These are phyloP conservation scores for Triplophysa rosa DNA, from an alignment of 2,113 vertebrate species.

Conservation along the genomic window DNA sequence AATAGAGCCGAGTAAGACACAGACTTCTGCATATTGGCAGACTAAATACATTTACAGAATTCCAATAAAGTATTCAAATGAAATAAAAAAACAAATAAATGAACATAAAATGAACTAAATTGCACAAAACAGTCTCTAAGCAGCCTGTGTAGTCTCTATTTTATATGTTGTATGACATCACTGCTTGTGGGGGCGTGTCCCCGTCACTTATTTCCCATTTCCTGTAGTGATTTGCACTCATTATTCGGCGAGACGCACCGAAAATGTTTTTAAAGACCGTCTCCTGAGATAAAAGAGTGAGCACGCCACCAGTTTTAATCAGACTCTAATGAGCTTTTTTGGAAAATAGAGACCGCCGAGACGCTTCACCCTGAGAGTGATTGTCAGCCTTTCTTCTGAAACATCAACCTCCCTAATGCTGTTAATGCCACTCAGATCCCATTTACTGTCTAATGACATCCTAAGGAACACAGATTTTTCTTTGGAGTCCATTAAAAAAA, in stretches of 20 bases:
- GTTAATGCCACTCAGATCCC: slow-evolving; percentile 32
- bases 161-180: too few species aligned
- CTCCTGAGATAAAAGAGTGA: background rate
- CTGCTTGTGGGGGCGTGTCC: too few species aligned
- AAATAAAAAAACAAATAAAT: too few species aligned
- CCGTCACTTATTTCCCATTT: too few species aligned
- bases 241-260: background rate
- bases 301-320: slow-evolving; percentile 33
- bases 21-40: too few species aligned
- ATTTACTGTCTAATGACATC: slow-evolving; percentile 42
- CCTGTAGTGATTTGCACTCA: too few species aligned
- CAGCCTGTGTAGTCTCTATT: too few species aligned
- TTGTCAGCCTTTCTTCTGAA: slow-evolving; percentile 29
- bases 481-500: slow-evolving; percentile 46
- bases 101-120: too few species aligned
- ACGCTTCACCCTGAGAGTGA: slow-evolving; percentile 18
- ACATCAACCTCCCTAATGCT: slow-evolving; percentile 6
- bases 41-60: too few species aligned
- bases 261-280: background rate
- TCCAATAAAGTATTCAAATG: too few species aligned
- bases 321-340: slow-evolving; percentile 25
- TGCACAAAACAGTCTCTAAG: too few species aligned
- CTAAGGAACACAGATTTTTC: slow-evolving; percentile 36
- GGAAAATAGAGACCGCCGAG: slow-evolving; percentile 9
- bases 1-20: too few species aligned